Evolutionary conservation across 1,140 invertebrate genomes (phyloP), one percentile per base, ranked within the genome.

Genomic region (Halictus rubicundus): DNA sequence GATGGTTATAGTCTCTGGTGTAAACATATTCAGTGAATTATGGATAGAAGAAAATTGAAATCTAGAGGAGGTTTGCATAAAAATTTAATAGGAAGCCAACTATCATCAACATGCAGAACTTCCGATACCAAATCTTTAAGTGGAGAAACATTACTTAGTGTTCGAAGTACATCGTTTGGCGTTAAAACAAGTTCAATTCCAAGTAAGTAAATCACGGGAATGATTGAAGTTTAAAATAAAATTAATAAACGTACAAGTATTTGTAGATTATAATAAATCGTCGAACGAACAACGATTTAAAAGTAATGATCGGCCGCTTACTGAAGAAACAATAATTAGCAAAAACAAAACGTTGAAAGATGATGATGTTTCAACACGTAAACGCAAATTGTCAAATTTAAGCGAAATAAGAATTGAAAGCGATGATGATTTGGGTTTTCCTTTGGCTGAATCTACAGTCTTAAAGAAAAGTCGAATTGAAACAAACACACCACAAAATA

Each of bases 41-140:
- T 87, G 85, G 85, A 87, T 76, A 87, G 49, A 74, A 81, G 85
- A 79, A 86, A 77, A 64, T 70, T 87, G 5, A 66, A 73, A 49
- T 61, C 54, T 2, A 72, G 14, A 76, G 12, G 39, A 37, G 37
- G 74, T 3, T 86, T 87, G 39, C 84, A 86, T 42, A 86, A 84
- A 59, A 78, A 86, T 54, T 37, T 87, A 32, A 1, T 25, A 37
- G n/a, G 16, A n/a, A 86, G 68, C 66, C 85, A 84, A 64, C 12
- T 7, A 59, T 86, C 52, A 21, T 52, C 52, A 23, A 59, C 1
- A 25, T 66, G 0, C 25, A 12, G 10, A 65, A 39, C 16, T 60
- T 14, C 2, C 27, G 27, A 54, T 16, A 52, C 7, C 16, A 54
- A 65, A 76, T 81, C 42, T 14, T 23, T 66, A 14, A 49, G 16